Evolutionary conservation across 2,797 vertebrate genomes (phyloP).

Genomic region (Euphonia xanthogaster): DNA sequence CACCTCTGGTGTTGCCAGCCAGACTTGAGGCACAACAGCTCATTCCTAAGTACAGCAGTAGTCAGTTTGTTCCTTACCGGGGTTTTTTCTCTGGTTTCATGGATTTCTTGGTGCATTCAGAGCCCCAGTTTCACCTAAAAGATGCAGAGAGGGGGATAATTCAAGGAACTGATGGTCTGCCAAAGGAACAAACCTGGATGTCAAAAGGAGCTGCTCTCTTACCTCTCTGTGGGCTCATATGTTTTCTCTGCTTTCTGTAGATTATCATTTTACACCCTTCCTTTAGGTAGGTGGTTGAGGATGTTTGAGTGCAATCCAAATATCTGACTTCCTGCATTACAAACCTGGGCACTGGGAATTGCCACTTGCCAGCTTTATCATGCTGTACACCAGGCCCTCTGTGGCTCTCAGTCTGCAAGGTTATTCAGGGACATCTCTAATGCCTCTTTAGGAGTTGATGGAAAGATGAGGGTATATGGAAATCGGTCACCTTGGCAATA

Average conservation of each 20-base stretch:
- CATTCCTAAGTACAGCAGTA: not conserved
- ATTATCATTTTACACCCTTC: not conserved
- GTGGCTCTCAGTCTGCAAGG: constrained; percentile 1
- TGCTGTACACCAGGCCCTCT: not conserved
- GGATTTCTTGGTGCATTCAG: not conserved
- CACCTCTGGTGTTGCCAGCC: not conserved
- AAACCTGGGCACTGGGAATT: not conserved
- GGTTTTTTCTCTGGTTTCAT: not conserved
- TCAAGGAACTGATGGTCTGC: not conserved
- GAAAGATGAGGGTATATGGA: constrained; percentile 55
- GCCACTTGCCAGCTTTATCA: not conserved
- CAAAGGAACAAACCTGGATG: not conserved
- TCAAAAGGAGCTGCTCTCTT: not conserved
- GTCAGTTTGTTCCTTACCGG: not conserved
- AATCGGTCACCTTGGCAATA: constrained; percentile 58
- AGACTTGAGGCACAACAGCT: not conserved
- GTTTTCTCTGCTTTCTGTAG: not conserved
- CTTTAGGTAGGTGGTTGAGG: not conserved
- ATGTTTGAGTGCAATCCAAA: not conserved
- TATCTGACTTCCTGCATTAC: not conserved
- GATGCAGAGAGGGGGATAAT: not conserved
- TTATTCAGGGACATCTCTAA: constrained; percentile 40
- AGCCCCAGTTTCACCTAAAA: not conserved
- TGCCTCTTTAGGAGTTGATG: constrained; percentile 14
- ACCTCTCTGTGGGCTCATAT: not conserved